These are phyloP conservation scores for Tautogolabrus adspersus DNA, from an alignment of 2,113 vertebrate species.

Conservation along the genomic window DNA sequence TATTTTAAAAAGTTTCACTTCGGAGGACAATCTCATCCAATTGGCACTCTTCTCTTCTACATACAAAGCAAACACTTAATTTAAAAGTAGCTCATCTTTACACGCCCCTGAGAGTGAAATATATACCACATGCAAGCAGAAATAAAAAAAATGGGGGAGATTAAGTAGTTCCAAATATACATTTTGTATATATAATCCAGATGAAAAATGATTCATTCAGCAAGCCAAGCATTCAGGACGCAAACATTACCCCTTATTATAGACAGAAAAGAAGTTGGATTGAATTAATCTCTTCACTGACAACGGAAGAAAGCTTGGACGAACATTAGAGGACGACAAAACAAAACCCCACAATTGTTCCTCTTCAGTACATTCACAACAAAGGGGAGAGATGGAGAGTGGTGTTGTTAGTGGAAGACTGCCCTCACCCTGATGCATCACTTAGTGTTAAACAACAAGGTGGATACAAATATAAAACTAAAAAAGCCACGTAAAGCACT, in stretches of 20 bases:
- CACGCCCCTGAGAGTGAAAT: slow-evolving; percentile 38
- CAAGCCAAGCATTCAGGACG: slow-evolving; percentile 80
- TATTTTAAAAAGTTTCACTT: slow-evolving; percentile 26
- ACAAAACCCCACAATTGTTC: slow-evolving; percentile 76
- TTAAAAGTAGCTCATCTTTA: slow-evolving; percentile 36
- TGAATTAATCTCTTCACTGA: slow-evolving; percentile 81
- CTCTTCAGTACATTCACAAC: slow-evolving; percentile 49
- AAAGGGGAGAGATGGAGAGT: slow-evolving; percentile 48
- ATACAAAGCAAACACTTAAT: slow-evolving; percentile 35
- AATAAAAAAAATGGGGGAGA: slow-evolving; percentile 52
- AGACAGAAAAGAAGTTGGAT: slow-evolving; percentile 78
- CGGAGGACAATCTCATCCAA: slow-evolving; percentile 17
- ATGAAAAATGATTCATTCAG: slow-evolving; percentile 72
- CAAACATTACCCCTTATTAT: slow-evolving; percentile 83
- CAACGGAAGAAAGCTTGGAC: slow-evolving; percentile 79
- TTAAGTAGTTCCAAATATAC: slow-evolving; percentile 77
- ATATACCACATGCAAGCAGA: slow-evolving; percentile 61
- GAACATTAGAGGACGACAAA: slow-evolving; percentile 77
- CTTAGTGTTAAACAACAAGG: slow-evolving; percentile 27
- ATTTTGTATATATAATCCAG: slow-evolving; percentile 77
- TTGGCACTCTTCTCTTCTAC: slow-evolving; percentile 10
- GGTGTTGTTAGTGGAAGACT: slow-evolving; percentile 53
- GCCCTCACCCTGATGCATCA: slow-evolving; percentile 40
- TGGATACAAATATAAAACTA: slow-evolving; percentile 31
- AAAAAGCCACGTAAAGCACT: slow-evolving; percentile 21